These are phyloP conservation scores for Scopus umbretta DNA, from an alignment of 2,113 vertebrate species.

Conservation along the genomic window DNA sequence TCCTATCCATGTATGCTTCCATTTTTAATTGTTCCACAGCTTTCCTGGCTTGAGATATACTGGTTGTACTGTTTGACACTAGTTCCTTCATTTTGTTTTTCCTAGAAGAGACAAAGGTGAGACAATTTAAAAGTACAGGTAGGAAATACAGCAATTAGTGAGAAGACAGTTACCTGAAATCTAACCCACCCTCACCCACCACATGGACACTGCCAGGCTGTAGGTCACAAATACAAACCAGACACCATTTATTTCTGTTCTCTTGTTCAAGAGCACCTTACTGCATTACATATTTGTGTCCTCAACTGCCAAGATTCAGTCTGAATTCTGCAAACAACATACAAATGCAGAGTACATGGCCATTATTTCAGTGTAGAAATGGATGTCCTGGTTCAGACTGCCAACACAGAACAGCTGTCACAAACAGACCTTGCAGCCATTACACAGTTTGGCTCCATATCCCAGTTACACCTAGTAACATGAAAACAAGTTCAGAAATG, in stretches of 20 bases:
- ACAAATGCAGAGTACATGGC: neutral
- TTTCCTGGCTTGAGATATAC: conserved; percentile 95
- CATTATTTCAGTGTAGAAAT: neutral
- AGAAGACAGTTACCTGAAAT: neutral
- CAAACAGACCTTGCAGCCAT: neutral
- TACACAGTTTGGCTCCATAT: neutral
- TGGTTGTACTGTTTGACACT: conserved; percentile 90
- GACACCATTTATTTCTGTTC: neutral
- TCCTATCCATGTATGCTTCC: conserved; percentile 97
- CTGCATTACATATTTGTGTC: neutral
- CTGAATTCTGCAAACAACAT: neutral
- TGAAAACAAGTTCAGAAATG: neutral
- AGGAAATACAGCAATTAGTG: neutral
- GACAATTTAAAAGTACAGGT: neutral
- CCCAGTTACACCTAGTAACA: neutral
- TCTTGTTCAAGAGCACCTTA: neutral
- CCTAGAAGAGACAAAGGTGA: conserved; percentile 54
- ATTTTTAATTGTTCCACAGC: conserved; percentile 98
- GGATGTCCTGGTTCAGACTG: neutral
- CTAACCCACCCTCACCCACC: neutral
- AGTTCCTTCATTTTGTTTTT: conserved; percentile 85
- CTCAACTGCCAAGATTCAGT: neutral
- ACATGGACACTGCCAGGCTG: neutral
- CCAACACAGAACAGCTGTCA: neutral
- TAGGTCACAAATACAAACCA: neutral